Percentiles rank a stretch among this genome's conserved stretches.
Conservation (phyloP, 2,888 invertebrate genomes). For the Hoplodrina blanda region DNA sequence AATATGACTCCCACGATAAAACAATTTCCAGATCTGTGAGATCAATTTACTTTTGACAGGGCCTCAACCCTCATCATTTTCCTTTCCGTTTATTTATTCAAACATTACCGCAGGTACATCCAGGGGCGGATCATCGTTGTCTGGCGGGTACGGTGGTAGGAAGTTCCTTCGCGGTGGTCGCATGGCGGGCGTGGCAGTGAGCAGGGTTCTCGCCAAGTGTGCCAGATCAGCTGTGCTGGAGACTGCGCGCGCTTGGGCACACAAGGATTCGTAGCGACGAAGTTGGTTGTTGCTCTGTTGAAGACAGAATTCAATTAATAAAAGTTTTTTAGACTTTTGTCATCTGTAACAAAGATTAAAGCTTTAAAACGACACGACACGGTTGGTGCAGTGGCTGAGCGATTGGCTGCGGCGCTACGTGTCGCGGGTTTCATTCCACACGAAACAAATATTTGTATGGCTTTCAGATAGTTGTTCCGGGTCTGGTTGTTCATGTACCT, state of each 20-base stretch:
- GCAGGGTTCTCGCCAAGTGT: slow-evolving; percentile 95
- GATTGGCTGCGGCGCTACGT: too few relatives aligned
- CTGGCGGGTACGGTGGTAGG: slow-evolving; percentile 88
- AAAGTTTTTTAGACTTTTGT: too few relatives aligned
- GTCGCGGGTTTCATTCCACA: too few relatives aligned
- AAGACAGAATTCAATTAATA: slow-evolving; percentile 23
- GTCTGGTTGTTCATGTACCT: too few relatives aligned
- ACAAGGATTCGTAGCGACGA: slow-evolving; percentile 95
- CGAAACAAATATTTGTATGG: too few relatives aligned
- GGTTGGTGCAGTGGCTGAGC: too few relatives aligned
- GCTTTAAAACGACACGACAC: too few relatives aligned
- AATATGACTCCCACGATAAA: slow-evolving; percentile 26
- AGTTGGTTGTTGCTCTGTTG: slow-evolving; percentile 95
- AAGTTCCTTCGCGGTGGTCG: slow-evolving; percentile 93
- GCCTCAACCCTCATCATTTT: slow-evolving; percentile 41
- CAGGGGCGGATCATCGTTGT: slow-evolving; percentile 85
- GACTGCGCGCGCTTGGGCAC: slow-evolving; percentile 94
- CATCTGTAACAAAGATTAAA: too few relatives aligned
- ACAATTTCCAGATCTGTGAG: slow-evolving; percentile 26
- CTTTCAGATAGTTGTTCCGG: too few relatives aligned
- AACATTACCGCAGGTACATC: slow-evolving; percentile 84
- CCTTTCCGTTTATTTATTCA: slow-evolving; percentile 31
- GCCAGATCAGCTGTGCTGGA: slow-evolving; percentile 94
- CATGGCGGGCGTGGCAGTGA: slow-evolving; percentile 92
- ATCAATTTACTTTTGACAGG: slow-evolving; percentile 48